A percentile compares a stretch with the other conserved stretches of the same genome.
phyloP scores from a whole-genome alignment of 2,113 vertebrate genomes.

The Myiozetetes cayanensis region DNA sequence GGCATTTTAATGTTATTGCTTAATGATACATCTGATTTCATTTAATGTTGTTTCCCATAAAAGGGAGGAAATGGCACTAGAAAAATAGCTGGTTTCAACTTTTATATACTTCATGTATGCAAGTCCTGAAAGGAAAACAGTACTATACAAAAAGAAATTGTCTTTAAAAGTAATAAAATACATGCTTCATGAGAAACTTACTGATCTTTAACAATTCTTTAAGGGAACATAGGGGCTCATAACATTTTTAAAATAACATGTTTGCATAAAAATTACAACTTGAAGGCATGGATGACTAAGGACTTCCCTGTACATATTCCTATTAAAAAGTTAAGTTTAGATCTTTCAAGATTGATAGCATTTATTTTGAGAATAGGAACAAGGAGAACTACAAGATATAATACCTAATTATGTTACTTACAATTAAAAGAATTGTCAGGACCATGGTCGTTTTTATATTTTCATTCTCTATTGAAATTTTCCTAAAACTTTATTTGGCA shows the following conservation, averaged over 20 bases:
- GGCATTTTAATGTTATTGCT: slow-evolving; percentile 60
- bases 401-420: neutral
- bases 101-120: slow-evolving; percentile 51
- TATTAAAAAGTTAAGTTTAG: neutral
- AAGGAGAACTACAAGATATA: neutral
- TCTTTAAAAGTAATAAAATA: slow-evolving; percentile 49
- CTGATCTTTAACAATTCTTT: slow-evolving; percentile 51
- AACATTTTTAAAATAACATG: slow-evolving; percentile 46
- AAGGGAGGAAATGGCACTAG: slow-evolving; percentile 28
- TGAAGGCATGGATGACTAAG: neutral
- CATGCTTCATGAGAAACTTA: slow-evolving; percentile 8
- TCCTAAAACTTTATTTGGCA: neutral
- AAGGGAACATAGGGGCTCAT: slow-evolving; percentile 17
- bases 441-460: neutral
- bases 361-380: neutral
- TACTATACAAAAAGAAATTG: neutral
- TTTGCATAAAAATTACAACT: slow-evolving; percentile 26
- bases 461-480: neutral
- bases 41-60: slow-evolving; percentile 52
- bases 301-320: neutral
- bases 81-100: slow-evolving; percentile 42
- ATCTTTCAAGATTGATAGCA: neutral
- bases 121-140: slow-evolving; percentile 35
- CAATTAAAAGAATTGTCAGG: neutral
- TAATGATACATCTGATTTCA: slow-evolving; percentile 65